Base-by-base conservation (phyloP, 2,888 invertebrate species). In the Acrocera orbiculus region DNA sequence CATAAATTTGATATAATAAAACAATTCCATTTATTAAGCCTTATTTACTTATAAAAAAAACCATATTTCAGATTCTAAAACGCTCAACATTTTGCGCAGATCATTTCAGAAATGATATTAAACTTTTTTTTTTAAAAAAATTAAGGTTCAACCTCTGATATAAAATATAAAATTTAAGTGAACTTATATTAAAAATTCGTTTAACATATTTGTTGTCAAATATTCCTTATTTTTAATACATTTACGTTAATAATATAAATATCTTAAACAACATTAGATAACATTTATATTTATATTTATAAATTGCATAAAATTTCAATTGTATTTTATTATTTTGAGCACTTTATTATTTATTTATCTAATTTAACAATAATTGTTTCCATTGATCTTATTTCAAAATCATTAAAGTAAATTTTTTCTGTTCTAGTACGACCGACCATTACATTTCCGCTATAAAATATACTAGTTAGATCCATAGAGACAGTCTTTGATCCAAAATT, bases 371-470 rank as follows among this genome's bases (percentile, higher is more conserved):
- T 62, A 43, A 73, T 65, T 4, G 70, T 71, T 52, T 75, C 72
- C 34, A 70, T 69, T 5, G 73, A 67, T 44, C 65, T 64, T 38
- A 58, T 51, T 42, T 45, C 46, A 32, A 58, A 49, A 15, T 52
- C 42, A 64, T 55, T 27, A 54, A 63, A 44, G 68, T 58, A 51
- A 58, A 62, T 47, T 36, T 54, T 56, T 6, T 48, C 47, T 10
- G 38, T 43, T 8, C 42, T 38, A 7, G 41, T 35, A 4, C 40
- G 32, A 4, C 46, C 48, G 4, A 57, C 36, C 50, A 58, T 48
- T 20, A 47, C 45, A 29, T 44, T 44, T 3, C 85, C 85, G 31
- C 79, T 76, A 49, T 81, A 85, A 52, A 78, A 76, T 56, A 76
- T 67, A 2, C 70, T 67, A 0, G 81, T 78, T 36, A 85, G 62